Evolutionary conservation across 2,113 vertebrate species (phyloP).

Genomic region (Heterotis niloticus): DNA sequence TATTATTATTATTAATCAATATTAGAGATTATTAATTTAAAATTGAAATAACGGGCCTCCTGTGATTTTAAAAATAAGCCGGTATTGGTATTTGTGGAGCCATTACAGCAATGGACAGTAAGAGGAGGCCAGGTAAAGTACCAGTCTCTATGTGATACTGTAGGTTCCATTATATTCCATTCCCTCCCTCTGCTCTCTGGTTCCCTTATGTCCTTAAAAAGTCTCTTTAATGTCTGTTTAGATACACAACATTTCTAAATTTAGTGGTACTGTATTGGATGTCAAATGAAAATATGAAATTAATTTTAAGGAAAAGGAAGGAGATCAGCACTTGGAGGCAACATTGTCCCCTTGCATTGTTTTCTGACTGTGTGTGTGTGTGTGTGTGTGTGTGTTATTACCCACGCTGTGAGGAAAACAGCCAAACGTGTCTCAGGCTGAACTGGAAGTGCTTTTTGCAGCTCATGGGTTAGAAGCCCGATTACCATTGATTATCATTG

Average conservation of each 20-base stretch:
- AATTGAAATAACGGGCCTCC: background rate
- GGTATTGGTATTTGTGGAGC: background rate
- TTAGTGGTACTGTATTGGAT: background rate
- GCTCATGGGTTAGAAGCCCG: background rate
- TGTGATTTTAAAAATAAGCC: background rate
- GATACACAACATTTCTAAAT: conserved; percentile 1
- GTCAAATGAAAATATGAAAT: too few relatives aligned
- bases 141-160: background rate
- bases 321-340: background rate
- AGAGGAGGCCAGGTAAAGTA: background rate
- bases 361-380: background rate
- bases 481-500: conserved; percentile 10
- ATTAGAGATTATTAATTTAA: too few relatives aligned
- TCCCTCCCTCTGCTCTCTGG: background rate
- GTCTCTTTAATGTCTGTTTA: background rate
- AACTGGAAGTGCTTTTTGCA: background rate
- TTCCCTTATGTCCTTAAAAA: background rate
- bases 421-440: background rate
- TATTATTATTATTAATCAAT: too few relatives aligned
- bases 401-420: conserved; percentile 1
- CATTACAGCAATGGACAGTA: too few relatives aligned
- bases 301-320: background rate
- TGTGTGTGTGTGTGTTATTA: background rate
- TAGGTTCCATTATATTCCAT: background rate
- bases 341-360: background rate